phyloP scores from a whole-genome alignment of 2,113 vertebrate genomes.

The Lophochroa leadbeateri region DNA sequence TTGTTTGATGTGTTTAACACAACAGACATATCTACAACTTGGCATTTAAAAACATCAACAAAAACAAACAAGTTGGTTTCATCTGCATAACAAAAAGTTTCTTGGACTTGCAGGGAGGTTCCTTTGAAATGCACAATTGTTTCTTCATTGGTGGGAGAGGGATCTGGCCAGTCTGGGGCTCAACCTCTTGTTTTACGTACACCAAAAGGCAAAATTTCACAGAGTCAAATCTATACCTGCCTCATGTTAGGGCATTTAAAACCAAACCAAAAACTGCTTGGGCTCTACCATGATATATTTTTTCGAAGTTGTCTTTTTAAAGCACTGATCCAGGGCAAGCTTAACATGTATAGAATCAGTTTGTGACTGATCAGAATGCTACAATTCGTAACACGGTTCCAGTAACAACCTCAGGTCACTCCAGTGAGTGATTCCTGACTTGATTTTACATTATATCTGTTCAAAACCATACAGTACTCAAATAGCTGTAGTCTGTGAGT shows the following conservation, averaged over 20 bases:
- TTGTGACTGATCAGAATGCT: background rate
- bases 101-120: slow-evolving; percentile 37
- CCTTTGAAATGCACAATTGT: slow-evolving; percentile 64
- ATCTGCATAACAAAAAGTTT: slow-evolving; percentile 66
- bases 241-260: background rate
- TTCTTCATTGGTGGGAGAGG: background rate
- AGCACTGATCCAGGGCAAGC: background rate
- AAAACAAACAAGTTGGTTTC: slow-evolving; percentile 35
- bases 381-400: background rate
- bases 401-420: background rate
- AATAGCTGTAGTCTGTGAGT: background rate
- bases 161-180: background rate
- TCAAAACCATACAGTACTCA: background rate
- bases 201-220: background rate
- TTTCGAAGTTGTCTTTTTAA: background rate
- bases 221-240: background rate
- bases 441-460: background rate
- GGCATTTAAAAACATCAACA: slow-evolving; percentile 37
- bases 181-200: background rate
- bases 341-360: background rate
- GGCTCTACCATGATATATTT: background rate
- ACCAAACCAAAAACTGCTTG: background rate
- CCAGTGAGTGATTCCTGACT: background rate
- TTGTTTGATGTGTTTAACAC: slow-evolving; percentile 58
- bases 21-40: slow-evolving; percentile 30